Percentiles rank a stretch among this genome's conserved stretches.
phyloP scores from a whole-genome alignment of 2,888 invertebrate genomes.

The Polietes domitor region DNA sequence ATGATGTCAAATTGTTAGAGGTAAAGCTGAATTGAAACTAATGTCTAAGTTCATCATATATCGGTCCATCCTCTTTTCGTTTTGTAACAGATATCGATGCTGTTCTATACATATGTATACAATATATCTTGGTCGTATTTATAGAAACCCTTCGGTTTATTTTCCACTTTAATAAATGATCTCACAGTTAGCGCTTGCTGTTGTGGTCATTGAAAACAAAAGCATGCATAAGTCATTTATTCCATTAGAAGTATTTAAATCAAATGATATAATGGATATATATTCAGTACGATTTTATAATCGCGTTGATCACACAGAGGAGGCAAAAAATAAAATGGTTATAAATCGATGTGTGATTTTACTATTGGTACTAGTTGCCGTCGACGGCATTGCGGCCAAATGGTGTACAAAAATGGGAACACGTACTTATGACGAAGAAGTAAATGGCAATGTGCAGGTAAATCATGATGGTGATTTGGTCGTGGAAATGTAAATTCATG shows the following conservation, averaged over 20 bases:
- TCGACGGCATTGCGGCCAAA: neutral
- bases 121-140: too few species aligned
- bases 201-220: conserved; percentile 15
- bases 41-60: too few species aligned
- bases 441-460: neutral
- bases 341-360: neutral
- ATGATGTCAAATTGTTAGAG: too few species aligned
- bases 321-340: neutral
- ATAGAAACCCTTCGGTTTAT: too few species aligned
- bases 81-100: too few species aligned
- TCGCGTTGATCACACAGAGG: neutral
- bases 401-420: neutral
- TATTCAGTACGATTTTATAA: neutral
- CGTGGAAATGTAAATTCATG: neutral
- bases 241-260: neutral
- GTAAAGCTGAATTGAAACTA: too few species aligned
- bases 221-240: neutral
- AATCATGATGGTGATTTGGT: neutral
- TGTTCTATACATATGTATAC: too few species aligned
- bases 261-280: neutral
- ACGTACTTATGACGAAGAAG: neutral
- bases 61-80: too few species aligned
- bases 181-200: neutral
- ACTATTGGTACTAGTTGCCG: neutral
- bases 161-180: too few species aligned